Conservation (phyloP, 2,113 vertebrate species). For the Mungos mungo region DNA sequence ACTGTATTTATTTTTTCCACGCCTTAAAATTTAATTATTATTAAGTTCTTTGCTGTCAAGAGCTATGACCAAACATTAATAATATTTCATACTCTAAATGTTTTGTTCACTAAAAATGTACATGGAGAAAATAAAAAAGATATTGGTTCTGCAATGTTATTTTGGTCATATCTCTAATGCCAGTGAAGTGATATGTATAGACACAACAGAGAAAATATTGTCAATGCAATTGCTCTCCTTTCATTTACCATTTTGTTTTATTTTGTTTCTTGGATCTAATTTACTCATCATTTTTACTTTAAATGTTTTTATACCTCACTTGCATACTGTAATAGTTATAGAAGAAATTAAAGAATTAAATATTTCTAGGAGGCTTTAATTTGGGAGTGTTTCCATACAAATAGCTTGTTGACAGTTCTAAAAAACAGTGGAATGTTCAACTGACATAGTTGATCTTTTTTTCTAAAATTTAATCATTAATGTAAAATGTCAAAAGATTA, state of each 20-base stretch:
- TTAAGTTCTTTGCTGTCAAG: conserved; percentile 4
- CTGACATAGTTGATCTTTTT: not conserved
- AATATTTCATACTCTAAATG: conserved; percentile 39
- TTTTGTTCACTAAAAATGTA: conserved; percentile 1
- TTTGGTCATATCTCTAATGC: not conserved
- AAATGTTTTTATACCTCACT: conserved; percentile 45
- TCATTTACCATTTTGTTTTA: conserved; percentile 29
- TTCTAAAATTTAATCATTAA: not conserved
- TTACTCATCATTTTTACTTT: conserved; percentile 42
- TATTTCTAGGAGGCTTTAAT: not conserved
- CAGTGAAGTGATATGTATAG: not conserved
- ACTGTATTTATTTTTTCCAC: conserved; percentile 24
- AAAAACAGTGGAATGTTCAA: not conserved
- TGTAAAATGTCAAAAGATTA: not conserved
- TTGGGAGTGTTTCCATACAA: not conserved
- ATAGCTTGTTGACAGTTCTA: not conserved
- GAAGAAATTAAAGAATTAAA: not conserved
- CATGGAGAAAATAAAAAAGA: not conserved
- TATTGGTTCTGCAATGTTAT: conserved; percentile 13
- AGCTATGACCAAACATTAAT: not conserved
- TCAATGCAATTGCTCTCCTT: conserved; percentile 16
- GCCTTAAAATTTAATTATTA: conserved; percentile 18
- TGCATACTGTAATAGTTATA: conserved; percentile 13
- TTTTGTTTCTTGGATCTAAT: not conserved
- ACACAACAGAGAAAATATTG: conserved; percentile 23